Base-by-base conservation (phyloP, 2,113 vertebrate species). In the Silurus meridionalis region DNA sequence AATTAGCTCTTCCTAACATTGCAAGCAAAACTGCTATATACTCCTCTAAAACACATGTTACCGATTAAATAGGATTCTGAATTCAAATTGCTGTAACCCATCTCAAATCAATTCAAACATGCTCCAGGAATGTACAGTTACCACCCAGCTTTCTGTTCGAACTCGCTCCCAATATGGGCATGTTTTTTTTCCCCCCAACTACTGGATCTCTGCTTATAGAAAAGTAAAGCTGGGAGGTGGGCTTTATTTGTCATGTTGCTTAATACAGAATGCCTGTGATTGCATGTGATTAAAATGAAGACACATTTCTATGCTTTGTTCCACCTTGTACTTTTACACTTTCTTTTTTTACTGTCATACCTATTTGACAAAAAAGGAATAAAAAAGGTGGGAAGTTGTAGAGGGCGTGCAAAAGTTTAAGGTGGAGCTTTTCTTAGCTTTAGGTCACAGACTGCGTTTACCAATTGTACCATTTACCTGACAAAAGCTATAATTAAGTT, bases 261-360 rank as follows among this genome's bases (percentile, higher is more conserved):
- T 92, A 90, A 90, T 87, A 91, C 90, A 91, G 78, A 88, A 92
- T 88, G 77, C 66, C 13, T 46, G 89, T 64, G 88, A 90, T 89
- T 82, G 91, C 84, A 37, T 37, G 28, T 37, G 28, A 37, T 37
- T 37, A 37, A 1, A 37, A 37, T 37, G 37, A 37, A 37, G 37
- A 37, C 69, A 72, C 69, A 21, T 72, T 74, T 48, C 46, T 74
- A 8, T 5, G 5, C 25, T 80, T 80, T 37, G 19, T 37, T 13
- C 21, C 23, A 55, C 75, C 58, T 81, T 84, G 50, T 58, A 58
- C 19, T 75, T 58, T 79, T 11, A 14, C 48, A 11, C 15, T 0
- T 74, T 25, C 15, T 0, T 74, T 25, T 63, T 5, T 21, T 21
- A 23, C 15, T 60, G 7, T 23, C 14, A 82, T 77, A 79, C 2